Evolutionary conservation across 2,113 vertebrate species (phyloP).

Genomic region (Eudyptes chrysolophus): DNA sequence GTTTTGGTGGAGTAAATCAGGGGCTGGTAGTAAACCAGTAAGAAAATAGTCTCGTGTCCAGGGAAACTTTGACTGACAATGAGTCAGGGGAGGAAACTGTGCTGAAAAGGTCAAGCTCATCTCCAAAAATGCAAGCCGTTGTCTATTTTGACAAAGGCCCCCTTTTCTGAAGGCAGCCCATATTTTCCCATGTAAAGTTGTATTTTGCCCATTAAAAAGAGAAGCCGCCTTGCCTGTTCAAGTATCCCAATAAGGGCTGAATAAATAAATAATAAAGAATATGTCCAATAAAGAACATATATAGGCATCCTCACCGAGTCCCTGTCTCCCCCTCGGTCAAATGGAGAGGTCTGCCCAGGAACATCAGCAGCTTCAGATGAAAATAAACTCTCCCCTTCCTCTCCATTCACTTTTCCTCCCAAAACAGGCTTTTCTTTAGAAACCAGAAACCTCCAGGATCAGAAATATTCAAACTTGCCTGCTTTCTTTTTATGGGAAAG

Average conservation of each 20-base stretch:
- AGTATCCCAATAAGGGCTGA: neutral
- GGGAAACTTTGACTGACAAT: neutral
- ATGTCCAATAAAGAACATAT: neutral
- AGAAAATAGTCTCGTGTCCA: neutral
- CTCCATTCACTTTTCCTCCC: neutral
- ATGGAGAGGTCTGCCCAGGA: neutral
- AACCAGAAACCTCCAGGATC: neutral
- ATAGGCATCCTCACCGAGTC: neutral
- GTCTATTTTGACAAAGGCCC: neutral
- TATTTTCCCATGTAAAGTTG: neutral
- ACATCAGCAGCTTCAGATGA: neutral
- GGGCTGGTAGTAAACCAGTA: neutral
- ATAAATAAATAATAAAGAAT: neutral
- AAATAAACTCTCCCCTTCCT: neutral
- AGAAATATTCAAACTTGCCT: neutral
- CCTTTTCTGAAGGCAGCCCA: neutral
- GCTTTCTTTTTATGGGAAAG: neutral
- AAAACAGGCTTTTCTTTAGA: neutral
- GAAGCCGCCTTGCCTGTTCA: neutral
- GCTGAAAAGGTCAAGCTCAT: neutral
- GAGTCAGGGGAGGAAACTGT: neutral
- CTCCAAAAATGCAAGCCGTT: neutral
- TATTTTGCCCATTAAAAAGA: neutral
- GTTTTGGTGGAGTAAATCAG: neutral
- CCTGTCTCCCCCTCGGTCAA: fast-evolving